phyloP scores from a whole-genome alignment of 2,113 vertebrate species.

The Symphodus melops region DNA sequence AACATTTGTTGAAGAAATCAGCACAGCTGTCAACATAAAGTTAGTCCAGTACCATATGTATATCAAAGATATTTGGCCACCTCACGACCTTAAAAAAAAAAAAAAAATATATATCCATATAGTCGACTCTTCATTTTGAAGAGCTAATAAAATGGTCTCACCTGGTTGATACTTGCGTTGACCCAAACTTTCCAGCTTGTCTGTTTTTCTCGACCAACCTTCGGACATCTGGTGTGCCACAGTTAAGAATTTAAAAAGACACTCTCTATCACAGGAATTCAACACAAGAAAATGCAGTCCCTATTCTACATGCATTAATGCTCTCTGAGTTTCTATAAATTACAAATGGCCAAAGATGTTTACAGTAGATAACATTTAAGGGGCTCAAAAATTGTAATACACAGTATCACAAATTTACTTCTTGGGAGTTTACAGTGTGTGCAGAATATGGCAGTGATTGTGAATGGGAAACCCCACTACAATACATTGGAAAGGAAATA shows the following conservation, averaged over 20 bases:
- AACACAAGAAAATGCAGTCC: not conserved
- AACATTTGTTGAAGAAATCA: too few relatives aligned
- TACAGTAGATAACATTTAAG: too few relatives aligned
- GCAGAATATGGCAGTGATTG: too few relatives aligned
- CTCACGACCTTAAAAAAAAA: too few relatives aligned
- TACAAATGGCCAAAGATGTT: not conserved
- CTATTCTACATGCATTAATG: not conserved
- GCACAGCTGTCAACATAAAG: too few relatives aligned
- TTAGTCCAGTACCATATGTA: too few relatives aligned
- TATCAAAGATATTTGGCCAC: too few relatives aligned
- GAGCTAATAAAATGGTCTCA: slow-evolving; percentile 77
- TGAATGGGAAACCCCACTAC: too few relatives aligned
- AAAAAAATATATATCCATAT: too few relatives aligned
- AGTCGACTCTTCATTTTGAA: not conserved
- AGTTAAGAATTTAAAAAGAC: slow-evolving; percentile 83
- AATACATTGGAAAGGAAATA: too few relatives aligned
- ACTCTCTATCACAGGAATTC: not conserved
- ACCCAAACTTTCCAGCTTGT: slow-evolving; percentile 84
- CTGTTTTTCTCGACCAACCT: slow-evolving; percentile 87
- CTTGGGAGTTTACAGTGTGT: too few relatives aligned
- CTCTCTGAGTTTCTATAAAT: not conserved
- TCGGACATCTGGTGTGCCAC: slow-evolving; percentile 86
- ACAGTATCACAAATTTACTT: too few relatives aligned
- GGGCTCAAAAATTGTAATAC: not conserved
- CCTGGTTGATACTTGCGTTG: slow-evolving; percentile 88